These are phyloP conservation scores for Drosophila mayaguana DNA, from an alignment of 2,888 invertebrate genomes.

Conservation along the genomic window DNA sequence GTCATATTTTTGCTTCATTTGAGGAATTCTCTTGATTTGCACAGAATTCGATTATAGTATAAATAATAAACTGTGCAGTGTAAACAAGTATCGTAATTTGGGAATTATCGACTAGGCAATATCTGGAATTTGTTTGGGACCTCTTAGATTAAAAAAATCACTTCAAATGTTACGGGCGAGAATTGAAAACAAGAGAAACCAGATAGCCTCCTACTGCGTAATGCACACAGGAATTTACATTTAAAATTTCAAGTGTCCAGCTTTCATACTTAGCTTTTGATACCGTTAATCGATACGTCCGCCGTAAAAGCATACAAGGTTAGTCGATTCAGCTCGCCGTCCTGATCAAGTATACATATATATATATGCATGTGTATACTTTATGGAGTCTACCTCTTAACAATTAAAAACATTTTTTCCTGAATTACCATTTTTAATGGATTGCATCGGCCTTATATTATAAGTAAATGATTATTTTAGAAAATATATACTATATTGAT, in stretches of 20 bases:
- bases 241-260: not conserved
- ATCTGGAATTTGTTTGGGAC: not conserved
- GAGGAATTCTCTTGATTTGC: not conserved
- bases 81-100: not conserved
- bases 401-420: too few species aligned
- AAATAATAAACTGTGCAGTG: not conserved
- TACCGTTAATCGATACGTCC: too few species aligned
- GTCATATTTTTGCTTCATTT: not conserved
- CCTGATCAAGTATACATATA: not conserved
- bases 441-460: too few species aligned
- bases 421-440: too few species aligned
- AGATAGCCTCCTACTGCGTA: not conserved
- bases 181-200: not conserved
- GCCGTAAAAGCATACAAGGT: not conserved
- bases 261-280: too few species aligned
- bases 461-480: too few species aligned
- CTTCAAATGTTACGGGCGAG: not conserved
- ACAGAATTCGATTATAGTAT: not conserved
- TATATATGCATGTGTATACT: too few species aligned
- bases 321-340: not conserved
- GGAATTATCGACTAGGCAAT: not conserved
- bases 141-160: not conserved
- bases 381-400: too few species aligned
- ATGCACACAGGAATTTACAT: not conserved
- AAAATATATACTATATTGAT: too few species aligned